Base-by-base conservation (phyloP, 1,140 invertebrate species). In the Ericerus pela region DNA sequence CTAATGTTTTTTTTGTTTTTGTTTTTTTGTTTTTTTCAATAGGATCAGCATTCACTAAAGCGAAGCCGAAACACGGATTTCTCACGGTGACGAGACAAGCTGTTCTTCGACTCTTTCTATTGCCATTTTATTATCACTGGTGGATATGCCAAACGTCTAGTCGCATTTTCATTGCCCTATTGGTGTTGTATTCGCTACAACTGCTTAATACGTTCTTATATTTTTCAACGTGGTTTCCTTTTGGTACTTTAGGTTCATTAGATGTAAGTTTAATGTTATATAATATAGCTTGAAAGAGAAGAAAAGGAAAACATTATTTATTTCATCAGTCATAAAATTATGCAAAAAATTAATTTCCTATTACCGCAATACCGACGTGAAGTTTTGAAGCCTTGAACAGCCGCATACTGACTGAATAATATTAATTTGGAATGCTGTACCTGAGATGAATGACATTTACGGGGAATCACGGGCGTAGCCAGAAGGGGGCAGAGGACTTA, bases 1-100 rank as follows among this genome's bases (percentile, higher is more conserved):
- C n/a, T n/a, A n/a, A n/a, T n/a, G n/a, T n/a, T n/a, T n/a, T n/a
- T n/a, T n/a, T n/a, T n/a, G n/a, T n/a, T n/a, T n/a, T n/a, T n/a
- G n/a, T n/a, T n/a, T n/a, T n/a, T n/a, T n/a, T n/a, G n/a, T n/a
- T 41, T 41, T 60, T 59, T 61, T 60, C 60, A 66, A 20, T 66
- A 92, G 88, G 89, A 41, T 93, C 89, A 20, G 90, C 88, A 47
- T 94, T 94, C 71, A 82, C 89, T 4, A 96, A 94, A 76, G 84
- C 87, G 8, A 94, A 94, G 67, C 88, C 90, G 1, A 88, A 91
- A 62, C 84, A 91, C 71, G 83, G 87, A 51, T 76, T 92, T 63
- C 75, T 82, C 11, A 84, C 84, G 11, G 84, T 92, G 41, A 79
- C 86, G 43, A 78, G 82, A 63, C 77, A 85, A 63, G 87, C 87